These are phyloP conservation scores for Drosophila nigrodunni DNA, from an alignment of 1,140 invertebrate genomes.

Conservation along the genomic window DNA sequence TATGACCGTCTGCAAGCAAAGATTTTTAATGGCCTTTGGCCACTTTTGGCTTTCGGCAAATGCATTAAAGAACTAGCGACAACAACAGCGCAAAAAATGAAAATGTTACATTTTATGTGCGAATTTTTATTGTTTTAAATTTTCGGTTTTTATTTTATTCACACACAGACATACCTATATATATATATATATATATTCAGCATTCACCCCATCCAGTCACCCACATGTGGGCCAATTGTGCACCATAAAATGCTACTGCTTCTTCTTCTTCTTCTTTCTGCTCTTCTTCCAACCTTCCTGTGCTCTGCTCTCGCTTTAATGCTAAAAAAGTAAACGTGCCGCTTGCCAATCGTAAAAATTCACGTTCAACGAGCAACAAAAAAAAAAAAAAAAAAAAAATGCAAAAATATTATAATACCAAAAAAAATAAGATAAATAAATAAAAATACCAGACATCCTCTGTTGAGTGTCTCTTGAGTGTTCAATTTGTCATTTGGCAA, in stretches of 20 bases:
- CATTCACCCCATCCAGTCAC: not conserved
- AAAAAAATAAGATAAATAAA: constrained; percentile 8
- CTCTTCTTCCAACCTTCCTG: constrained; percentile 16
- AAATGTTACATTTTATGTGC: constrained; percentile 63
- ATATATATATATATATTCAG: no score
- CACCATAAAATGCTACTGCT: constrained; percentile 48
- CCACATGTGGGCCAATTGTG: constrained; percentile 8
- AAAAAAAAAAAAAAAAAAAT: not conserved
- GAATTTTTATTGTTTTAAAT: constrained; percentile 78
- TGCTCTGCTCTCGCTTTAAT: constrained; percentile 43
- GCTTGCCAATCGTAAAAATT: constrained; percentile 60
- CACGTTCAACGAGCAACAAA: constrained; percentile 20
- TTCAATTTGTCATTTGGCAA: constrained; percentile 37
- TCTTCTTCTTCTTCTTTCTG: not conserved
- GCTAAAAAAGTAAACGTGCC: constrained; percentile 73
- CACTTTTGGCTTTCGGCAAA: constrained; percentile 48
- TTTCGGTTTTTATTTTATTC: constrained; percentile 39
- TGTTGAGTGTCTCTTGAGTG: constrained; percentile 18
- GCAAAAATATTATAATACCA: constrained; percentile 19
- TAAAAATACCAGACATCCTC: constrained; percentile 12
- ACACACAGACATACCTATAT: not conserved
- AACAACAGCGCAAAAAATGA: constrained; percentile 9
- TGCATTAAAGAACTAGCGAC: constrained; percentile 54
- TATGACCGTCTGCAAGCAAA: constrained; percentile 18
- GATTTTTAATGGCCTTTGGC: constrained; percentile 66